These are phyloP conservation scores for Odontamblyopus lacepedii DNA, from an alignment of 2,797 vertebrate species.

Conservation along the genomic window DNA sequence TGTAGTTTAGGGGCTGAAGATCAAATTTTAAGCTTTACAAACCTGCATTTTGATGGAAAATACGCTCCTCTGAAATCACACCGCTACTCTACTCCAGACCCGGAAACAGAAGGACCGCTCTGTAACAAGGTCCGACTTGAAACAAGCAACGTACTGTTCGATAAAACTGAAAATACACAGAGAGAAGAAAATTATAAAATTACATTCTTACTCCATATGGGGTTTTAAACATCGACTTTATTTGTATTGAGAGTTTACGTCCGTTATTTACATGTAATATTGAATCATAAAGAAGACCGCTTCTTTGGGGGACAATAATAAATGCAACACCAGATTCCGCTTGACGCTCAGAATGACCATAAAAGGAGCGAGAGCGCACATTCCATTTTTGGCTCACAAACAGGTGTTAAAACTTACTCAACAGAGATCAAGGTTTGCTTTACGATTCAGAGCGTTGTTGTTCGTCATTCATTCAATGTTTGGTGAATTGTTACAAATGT, in stretches of 20 bases:
- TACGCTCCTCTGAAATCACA: constrained; percentile 54
- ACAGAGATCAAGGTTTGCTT: not conserved
- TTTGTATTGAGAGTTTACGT: not conserved
- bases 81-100: constrained; percentile 28
- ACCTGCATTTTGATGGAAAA: constrained; percentile 70
- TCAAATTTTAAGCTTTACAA: not conserved
- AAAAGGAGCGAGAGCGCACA: constrained; percentile 65
- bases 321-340: constrained; percentile 67
- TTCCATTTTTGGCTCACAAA: constrained; percentile 56
- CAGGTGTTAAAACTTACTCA: constrained; percentile 39
- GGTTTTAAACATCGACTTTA: not conserved
- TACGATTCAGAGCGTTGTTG: not conserved
- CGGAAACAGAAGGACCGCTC: constrained; percentile 66
- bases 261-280: not conserved
- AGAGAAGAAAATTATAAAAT: accelerated
- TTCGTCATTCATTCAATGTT: not conserved
- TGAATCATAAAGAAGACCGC: not conserved
- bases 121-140: constrained; percentile 46
- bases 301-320: constrained; percentile 63
- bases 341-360: constrained; percentile 56
- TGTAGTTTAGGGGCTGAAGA: not conserved
- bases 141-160: not conserved
- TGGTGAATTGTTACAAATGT: not conserved
- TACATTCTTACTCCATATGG: accelerated
- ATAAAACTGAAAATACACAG: accelerated